Evolutionary conservation across 2,888 invertebrate genomes (phyloP), one percentile per base, ranked within the genome.

Genomic region (Aphodius granarius): DNA sequence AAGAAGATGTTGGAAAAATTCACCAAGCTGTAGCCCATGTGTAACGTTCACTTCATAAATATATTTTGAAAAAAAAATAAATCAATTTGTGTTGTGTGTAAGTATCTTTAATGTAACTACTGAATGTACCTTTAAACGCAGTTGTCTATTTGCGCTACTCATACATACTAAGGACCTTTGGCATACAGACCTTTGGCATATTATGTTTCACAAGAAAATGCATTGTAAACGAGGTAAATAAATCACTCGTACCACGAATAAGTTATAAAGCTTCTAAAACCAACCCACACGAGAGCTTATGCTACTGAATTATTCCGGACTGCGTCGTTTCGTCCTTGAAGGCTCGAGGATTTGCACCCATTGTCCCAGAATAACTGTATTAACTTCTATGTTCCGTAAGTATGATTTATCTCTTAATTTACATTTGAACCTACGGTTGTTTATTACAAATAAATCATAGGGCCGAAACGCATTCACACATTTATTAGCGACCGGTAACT

Each of bases 401-500:
- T 73, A 76, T 76, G 76, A 76, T 76, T 76, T 73, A 76, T 76
- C 22, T 76, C 76, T 76, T 76, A 76, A 76, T 76, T 76, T 76
- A 71, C 76, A 75, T 75, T 71, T 71, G 64, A 63, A 63, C 71
- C 43, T 43, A 43, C 63, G 62, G 43, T 20, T 22, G 20, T 20
- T 21, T 62, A 20, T 63, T 63, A 68, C 63, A 43, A 66, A 75
- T 75, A 75, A 72, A 75, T 72, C 71, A 75, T 64, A 18, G 15
- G 62, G 13, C 23, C 43, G 66, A 66, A 43, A 43, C 43, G 20
- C 21, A 20, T 75, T 75, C 75, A 72, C 75, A 75, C 75, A 66
- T 66, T 72, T 72, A 75, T 71, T 72, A 71, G 72, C 21, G 18
- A 21, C 20, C 17, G n/a, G 43, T 43, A 43, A 43, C 43, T 43